phyloP scores from a whole-genome alignment of 2,888 invertebrate genomes.

The Sycophila texana region DNA sequence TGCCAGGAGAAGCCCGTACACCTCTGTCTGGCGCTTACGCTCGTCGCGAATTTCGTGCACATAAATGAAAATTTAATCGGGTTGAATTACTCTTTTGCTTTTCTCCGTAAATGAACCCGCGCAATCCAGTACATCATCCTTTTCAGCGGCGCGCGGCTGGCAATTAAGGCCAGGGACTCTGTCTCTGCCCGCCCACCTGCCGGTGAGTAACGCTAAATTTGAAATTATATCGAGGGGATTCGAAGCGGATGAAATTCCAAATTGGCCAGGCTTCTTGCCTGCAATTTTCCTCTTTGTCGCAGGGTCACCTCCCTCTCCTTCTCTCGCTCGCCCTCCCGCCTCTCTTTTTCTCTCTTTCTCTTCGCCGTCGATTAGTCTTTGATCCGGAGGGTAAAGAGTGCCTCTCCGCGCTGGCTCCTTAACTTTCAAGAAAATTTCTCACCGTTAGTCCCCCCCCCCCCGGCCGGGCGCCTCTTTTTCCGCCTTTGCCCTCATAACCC shows the following conservation, averaged over 20 bases:
- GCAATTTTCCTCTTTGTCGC: constrained; percentile 37
- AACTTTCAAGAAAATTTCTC: constrained; percentile 30
- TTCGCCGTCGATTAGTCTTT: constrained; percentile 20
- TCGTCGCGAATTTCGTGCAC: too few species aligned
- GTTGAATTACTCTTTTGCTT: background rate
- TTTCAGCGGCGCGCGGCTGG: background rate
- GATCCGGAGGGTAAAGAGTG: constrained; percentile 16
- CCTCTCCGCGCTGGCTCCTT: background rate
- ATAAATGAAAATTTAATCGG: too few species aligned
- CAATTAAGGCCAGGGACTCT: too few species aligned
- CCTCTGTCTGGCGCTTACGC: too few species aligned
- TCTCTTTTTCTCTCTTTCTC: background rate
- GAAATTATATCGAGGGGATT: background rate
- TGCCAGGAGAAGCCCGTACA: too few species aligned
- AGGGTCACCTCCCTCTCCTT: background rate
- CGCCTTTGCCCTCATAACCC: background rate
- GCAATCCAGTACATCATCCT: constrained; percentile 1
- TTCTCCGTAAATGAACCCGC: background rate
- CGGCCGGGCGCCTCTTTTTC: background rate
- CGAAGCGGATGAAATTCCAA: background rate
- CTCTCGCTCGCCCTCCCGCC: background rate
- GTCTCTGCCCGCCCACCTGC: too few species aligned
- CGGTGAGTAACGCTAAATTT: background rate
- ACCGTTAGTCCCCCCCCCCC: background rate
- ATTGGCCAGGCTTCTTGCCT: background rate